Base-by-base conservation (phyloP, 1,140 invertebrate genomes). In the Diabrotica undecimpunctata region DNA sequence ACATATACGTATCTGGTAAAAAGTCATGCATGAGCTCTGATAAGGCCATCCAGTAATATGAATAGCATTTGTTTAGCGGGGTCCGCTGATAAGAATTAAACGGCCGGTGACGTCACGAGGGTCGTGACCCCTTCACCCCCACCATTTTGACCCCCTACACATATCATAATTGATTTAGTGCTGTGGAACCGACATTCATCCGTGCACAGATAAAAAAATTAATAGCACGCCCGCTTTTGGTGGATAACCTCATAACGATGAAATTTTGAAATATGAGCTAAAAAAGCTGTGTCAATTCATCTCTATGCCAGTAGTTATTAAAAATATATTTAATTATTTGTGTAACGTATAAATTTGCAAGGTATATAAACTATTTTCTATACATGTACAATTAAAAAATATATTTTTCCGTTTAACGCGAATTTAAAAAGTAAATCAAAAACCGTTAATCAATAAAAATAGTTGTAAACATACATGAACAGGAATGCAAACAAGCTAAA, bases 91-190 rank as follows among this genome's bases (percentile, higher is more conserved):
- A 69, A 69, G 68, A 65, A 65, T 67, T 64, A 69, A 69, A 69
- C 65, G 68, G 54, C 59, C 53, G 38, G 65, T 69, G 68, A 69
- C 68, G 68, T 69, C 68, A 69, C 62, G 50, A 57, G 61, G 53
- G 58, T 8, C 12, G 53, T 54, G 25, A 54, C 46, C 52, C 62
- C 63, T 64, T 54, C 68, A 65, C 62, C 64, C 65, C 66, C 68
- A 25, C 25, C 25, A 25, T 25, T 25, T 25, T 25, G 62, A 67
- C n/a, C 8, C 8, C 41, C 41, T 46, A 46, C 41, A 46, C 68
- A 61, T 66, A 69, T 67, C 68, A 65, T 69, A 69, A 69, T 69
- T 69, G 68, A 69, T 69, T 69, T 69, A 67, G 55, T 65, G 53
- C 51, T 60, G 55, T 56, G 57, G 51, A 54, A 57, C 62, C 54